These are phyloP conservation scores for Streptopelia turtur DNA, from an alignment of 2,797 vertebrate genomes.

Conservation along the genomic window DNA sequence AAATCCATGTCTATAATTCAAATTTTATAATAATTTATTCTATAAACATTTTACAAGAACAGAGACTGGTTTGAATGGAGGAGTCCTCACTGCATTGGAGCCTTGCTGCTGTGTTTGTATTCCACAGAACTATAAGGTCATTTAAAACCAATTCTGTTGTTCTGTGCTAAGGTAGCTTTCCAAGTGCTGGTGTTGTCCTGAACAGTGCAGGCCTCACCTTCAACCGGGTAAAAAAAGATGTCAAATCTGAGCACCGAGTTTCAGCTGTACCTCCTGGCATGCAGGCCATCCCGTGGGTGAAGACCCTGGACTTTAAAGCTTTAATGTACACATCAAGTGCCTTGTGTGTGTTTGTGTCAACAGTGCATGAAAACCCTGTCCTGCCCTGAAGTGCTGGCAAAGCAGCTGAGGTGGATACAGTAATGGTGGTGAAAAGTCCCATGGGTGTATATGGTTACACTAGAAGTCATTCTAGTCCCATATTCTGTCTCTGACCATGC, in stretches of 20 bases:
- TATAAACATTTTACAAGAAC: neutral
- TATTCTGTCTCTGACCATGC: neutral
- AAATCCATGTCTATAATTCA: neutral
- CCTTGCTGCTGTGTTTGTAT: neutral
- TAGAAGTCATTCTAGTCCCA: neutral
- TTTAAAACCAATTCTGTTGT: neutral
- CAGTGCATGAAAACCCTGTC: neutral
- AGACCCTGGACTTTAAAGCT: neutral
- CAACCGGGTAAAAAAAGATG: neutral
- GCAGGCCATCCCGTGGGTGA: neutral
- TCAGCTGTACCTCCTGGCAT: neutral
- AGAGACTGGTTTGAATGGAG: neutral
- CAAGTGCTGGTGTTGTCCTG: neutral
- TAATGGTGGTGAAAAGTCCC: neutral
- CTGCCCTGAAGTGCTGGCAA: neutral
- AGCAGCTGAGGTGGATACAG: neutral
- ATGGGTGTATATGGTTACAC: neutral
- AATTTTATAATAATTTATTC: neutral
- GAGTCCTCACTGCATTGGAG: neutral
- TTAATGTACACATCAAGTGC: fast-evolving
- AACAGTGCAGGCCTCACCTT: neutral
- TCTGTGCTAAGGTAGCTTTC: neutral
- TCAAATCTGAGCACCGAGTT: neutral
- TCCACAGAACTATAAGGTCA: neutral
- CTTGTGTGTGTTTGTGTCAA: neutral